Evolutionary conservation across 2,113 vertebrate genomes (phyloP).

Genomic region (Myodes glareolus): DNA sequence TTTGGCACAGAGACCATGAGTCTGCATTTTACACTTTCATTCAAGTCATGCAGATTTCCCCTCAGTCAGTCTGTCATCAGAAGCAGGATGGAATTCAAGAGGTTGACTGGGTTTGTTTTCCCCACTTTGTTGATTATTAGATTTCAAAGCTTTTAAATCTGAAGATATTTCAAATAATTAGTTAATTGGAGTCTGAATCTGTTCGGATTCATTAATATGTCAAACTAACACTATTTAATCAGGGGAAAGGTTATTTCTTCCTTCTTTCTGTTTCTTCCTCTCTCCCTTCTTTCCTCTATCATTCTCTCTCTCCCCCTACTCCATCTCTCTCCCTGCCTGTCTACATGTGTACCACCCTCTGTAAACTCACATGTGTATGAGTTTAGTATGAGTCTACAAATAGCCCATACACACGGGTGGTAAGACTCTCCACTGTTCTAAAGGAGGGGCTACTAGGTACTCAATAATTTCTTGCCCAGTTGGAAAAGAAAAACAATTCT

Average conservation of each 20-base stretch:
- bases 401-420: no score
- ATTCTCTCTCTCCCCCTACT: background rate
- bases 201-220: constrained; percentile 57
- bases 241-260: constrained; percentile 30
- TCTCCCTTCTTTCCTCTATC: background rate
- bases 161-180: constrained; percentile 44
- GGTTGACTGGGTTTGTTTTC: background rate
- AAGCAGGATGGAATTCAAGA: background rate
- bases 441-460: background rate
- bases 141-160: constrained; percentile 49
- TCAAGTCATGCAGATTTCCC: background rate
- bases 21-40: constrained; percentile 17
- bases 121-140: background rate
- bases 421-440: background rate
- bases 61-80: background rate
- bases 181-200: constrained; percentile 13
- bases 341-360: background rate
- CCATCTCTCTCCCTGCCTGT: background rate
- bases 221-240: constrained; percentile 56
- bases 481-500: background rate
- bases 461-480: background rate
- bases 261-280: background rate
- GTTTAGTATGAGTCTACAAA: no score
- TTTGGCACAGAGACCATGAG: background rate
- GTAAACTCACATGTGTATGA: background rate